phyloP scores from a whole-genome alignment of 2,888 invertebrate species.

The Orthonevra nobilis region DNA sequence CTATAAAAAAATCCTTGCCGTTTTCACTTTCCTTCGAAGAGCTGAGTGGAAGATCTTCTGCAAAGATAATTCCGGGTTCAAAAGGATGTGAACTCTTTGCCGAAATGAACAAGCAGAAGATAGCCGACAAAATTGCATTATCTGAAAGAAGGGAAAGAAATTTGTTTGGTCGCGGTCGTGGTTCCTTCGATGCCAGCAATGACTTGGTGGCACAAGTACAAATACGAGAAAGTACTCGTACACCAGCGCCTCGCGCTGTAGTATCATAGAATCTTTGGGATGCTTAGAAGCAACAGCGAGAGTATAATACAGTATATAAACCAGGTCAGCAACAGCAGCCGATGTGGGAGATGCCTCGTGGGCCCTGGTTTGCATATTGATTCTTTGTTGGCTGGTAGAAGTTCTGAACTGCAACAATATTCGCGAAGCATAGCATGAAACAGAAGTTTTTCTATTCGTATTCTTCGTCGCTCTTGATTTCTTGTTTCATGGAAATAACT shows the following conservation, averaged over 20 bases:
- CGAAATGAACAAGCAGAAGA: conserved; percentile 30
- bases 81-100: conserved; percentile 30
- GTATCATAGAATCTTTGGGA: not conserved
- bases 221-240: too few relatives aligned
- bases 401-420: not conserved
- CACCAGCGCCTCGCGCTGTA: too few relatives aligned
- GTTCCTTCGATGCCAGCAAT: not conserved
- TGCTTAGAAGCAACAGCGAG: not conserved
- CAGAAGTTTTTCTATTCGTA: not conserved
- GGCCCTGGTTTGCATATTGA: conserved; percentile 15
- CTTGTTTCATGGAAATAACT: too few relatives aligned
- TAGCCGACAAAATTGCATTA: conserved; percentile 39
- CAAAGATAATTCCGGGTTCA: conserved; percentile 30
- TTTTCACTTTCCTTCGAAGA: not conserved
- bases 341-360: not conserved
- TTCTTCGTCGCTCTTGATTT: not conserved
- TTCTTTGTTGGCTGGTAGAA: not conserved
- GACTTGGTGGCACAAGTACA: too few relatives aligned
- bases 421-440: not conserved
- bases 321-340: not conserved
- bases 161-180: conserved; percentile 19
- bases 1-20: conserved; percentile 4
- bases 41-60: conserved; percentile 18
- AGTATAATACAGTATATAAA: not conserved
- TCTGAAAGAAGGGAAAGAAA: conserved; percentile 9